Conservation (phyloP, 2,113 vertebrate genomes). For the mouse (Mus musculus) region DNA sequence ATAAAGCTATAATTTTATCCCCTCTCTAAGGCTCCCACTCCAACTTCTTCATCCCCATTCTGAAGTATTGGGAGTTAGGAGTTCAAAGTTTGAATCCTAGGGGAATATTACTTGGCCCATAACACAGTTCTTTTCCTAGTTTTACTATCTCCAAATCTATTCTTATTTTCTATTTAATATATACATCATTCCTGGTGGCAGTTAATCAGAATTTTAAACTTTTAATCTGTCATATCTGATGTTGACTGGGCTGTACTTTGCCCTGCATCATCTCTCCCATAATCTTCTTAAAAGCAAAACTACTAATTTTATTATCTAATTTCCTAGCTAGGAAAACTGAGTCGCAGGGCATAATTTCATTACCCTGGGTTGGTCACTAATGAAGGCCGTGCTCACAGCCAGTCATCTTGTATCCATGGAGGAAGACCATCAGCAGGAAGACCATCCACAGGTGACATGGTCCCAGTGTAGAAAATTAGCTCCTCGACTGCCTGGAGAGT, state of each 20-base stretch:
- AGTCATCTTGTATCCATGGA: background rate
- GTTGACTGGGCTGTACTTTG: background rate
- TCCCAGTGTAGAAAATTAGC: background rate
- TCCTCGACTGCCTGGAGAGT: background rate
- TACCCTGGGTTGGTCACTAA: background rate
- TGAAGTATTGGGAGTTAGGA: background rate
- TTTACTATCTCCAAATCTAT: background rate
- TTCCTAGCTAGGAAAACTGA: constrained; percentile 3
- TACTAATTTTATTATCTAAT: constrained; percentile 4
- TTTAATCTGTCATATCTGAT: background rate
- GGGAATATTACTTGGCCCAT: background rate
- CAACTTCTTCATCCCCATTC: background rate
- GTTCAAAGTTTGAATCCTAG: background rate
- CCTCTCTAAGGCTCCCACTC: background rate
- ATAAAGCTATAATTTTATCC: background rate
- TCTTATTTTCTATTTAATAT: background rate
- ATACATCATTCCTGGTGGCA: background rate
- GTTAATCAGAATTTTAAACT: background rate
- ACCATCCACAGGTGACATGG: background rate
- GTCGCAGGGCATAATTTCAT: background rate
- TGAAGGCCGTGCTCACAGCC: background rate
- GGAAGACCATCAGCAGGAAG: background rate
- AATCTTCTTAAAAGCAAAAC: constrained; percentile 16
- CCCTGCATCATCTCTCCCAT: background rate
- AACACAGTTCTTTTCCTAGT: background rate